These are phyloP conservation scores for Premnoplex brunnescens DNA, from an alignment of 2,797 vertebrate species.

Conservation along the genomic window DNA sequence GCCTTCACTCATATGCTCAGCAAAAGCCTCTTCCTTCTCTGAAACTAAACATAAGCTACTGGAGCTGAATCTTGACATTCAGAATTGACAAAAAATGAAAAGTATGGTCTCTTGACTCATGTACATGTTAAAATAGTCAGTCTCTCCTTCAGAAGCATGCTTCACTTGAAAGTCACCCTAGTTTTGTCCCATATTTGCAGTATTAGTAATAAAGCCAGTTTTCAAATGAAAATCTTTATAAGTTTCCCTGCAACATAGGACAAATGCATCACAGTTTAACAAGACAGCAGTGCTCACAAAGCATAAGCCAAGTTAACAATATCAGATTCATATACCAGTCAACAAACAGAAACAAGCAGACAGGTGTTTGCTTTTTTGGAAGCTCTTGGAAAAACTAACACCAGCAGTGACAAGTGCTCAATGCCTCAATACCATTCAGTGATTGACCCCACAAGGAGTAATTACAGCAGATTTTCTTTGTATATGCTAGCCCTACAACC, in stretches of 20 bases:
- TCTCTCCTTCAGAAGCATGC: background rate
- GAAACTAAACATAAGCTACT: background rate
- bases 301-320: constrained; percentile 15
- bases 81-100: background rate
- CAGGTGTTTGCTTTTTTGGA: background rate
- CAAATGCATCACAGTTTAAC: constrained; percentile 17
- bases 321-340: constrained; percentile 11
- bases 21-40: background rate
- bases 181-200: constrained; percentile 8
- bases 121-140: background rate
- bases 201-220: background rate
- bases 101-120: background rate
- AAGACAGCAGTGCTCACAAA: constrained; percentile 45
- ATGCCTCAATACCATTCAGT: background rate
- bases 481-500: background rate
- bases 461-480: background rate
- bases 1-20: background rate
- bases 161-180: constrained; percentile 7
- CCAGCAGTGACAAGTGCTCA: background rate
- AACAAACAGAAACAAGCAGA: constrained; percentile 33
- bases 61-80: background rate
- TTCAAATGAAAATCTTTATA: constrained; percentile 41
- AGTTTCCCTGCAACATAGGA: background rate
- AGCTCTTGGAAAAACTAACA: background rate
- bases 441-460: background rate